Percentiles rank a stretch among this genome's conserved stretches.
Evolutionary conservation across 1,140 invertebrate genomes (phyloP).

Genomic region (Agrypnia vestita): DNA sequence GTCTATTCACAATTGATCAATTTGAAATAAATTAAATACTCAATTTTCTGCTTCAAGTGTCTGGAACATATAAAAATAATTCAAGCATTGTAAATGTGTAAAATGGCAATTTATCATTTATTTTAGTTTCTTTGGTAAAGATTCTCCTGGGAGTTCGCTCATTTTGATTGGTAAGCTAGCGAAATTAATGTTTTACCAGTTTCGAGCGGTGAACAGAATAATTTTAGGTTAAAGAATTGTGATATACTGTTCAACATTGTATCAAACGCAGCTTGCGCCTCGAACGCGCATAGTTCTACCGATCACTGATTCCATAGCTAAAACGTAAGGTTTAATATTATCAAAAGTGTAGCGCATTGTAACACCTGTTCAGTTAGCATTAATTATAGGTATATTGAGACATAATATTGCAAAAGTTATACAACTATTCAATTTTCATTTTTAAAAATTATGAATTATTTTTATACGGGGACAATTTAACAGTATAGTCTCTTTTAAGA

Average conservation of each 20-base stretch:
- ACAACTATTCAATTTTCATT: background rate
- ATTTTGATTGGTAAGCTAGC: too few species aligned
- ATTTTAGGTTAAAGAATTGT: slow-evolving; percentile 19
- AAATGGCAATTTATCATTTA: too few species aligned
- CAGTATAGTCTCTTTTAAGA: background rate
- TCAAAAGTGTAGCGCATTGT: background rate
- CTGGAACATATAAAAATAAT: too few species aligned
- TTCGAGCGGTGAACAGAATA: background rate
- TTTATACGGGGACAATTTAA: background rate
- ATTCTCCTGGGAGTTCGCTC: too few species aligned
- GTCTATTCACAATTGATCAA: too few species aligned
- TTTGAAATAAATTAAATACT: too few species aligned
- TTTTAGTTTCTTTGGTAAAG: too few species aligned
- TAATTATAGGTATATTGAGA: background rate
- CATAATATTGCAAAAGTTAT: background rate
- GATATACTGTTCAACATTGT: background rate
- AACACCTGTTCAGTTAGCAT: background rate
- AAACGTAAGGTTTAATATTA: background rate
- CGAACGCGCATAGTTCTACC: background rate
- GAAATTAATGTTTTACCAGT: background rate
- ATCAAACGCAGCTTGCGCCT: background rate
- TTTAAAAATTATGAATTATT: background rate
- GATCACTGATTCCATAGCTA: background rate
- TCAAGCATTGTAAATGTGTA: too few species aligned
- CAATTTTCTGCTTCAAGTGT: too few species aligned